Evolutionary conservation across 2,113 vertebrate species (phyloP).

Genomic region (Clupea harengus): DNA sequence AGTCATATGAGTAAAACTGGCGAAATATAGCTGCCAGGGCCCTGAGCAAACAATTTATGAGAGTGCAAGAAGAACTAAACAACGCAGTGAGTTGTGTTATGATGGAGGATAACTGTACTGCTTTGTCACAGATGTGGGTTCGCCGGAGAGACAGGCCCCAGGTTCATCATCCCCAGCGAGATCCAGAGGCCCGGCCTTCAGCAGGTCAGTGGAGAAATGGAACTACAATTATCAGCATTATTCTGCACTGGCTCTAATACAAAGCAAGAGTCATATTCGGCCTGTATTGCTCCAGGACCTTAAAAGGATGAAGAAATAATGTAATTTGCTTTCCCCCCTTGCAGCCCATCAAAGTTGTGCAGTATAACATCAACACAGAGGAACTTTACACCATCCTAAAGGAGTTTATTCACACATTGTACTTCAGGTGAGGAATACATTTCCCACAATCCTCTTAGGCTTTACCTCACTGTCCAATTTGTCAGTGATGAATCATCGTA

Average conservation of each 20-base stretch:
- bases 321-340: conserved; percentile 36
- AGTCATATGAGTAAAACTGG: background rate
- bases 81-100: background rate
- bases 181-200: conserved; percentile 82
- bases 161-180: conserved; percentile 96
- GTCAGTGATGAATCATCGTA: background rate
- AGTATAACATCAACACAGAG: conserved; percentile 97
- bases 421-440: conserved; percentile 83
- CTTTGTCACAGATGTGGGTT: conserved; percentile 85
- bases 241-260: too few species aligned
- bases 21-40: background rate
- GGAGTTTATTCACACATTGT: conserved; percentile 95
- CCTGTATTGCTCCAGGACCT: background rate
- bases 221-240: too few species aligned
- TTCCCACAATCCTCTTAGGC: background rate
- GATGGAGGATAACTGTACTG: background rate
- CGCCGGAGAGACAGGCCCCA: conserved; percentile 95
- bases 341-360: conserved; percentile 89
- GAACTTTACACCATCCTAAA: conserved; percentile 94
- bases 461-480: background rate
- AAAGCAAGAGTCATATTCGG: too few species aligned
- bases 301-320: background rate
- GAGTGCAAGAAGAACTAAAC: background rate
- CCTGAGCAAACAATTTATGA: background rate
- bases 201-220: conserved; percentile 69